Percentiles rank a stretch among this genome's conserved stretches.
Evolutionary conservation across 2,888 invertebrate genomes (phyloP).

Genomic region (Spicauda simplicius): DNA sequence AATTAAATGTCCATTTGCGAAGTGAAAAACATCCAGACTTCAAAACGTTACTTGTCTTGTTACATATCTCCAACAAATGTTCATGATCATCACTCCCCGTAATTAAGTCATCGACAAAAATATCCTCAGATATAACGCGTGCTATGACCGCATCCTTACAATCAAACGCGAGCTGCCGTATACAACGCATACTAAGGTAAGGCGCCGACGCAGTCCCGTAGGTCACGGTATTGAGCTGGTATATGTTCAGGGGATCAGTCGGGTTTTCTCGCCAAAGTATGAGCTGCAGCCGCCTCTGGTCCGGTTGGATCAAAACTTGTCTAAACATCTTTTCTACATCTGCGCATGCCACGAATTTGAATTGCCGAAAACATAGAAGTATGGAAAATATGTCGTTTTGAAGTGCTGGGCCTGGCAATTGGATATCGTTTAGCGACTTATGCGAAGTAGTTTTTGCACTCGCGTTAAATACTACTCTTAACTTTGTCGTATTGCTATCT

Average conservation of each 20-base stretch:
- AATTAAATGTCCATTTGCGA: conserved; percentile 13
- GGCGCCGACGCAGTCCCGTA: conserved; percentile 45
- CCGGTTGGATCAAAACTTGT: conserved; percentile 28
- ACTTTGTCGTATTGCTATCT: no score
- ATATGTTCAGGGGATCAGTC: conserved; percentile 34
- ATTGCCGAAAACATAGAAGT: neutral
- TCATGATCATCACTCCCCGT: conserved; percentile 36
- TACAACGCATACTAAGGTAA: conserved; percentile 41
- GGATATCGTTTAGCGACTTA: no score
- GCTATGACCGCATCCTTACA: conserved; percentile 37
- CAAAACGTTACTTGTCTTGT: neutral
- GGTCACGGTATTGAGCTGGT: conserved; percentile 47
- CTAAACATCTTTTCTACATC: conserved; percentile 46
- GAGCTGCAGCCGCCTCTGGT: conserved; percentile 2
- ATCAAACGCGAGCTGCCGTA: conserved; percentile 42
- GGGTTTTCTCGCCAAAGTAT: conserved; percentile 38
- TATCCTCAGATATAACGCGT: conserved; percentile 39
- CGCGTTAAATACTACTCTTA: no score
- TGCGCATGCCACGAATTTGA: conserved; percentile 40
- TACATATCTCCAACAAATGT: conserved; percentile 2
- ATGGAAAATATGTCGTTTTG: no score
- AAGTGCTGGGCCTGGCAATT: no score
- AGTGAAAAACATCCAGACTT: neutral
- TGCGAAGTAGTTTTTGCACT: neutral
- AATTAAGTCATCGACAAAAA: conserved; percentile 43